phyloP scores from a whole-genome alignment of 1,140 invertebrate species.

The Drosophila melanica region DNA sequence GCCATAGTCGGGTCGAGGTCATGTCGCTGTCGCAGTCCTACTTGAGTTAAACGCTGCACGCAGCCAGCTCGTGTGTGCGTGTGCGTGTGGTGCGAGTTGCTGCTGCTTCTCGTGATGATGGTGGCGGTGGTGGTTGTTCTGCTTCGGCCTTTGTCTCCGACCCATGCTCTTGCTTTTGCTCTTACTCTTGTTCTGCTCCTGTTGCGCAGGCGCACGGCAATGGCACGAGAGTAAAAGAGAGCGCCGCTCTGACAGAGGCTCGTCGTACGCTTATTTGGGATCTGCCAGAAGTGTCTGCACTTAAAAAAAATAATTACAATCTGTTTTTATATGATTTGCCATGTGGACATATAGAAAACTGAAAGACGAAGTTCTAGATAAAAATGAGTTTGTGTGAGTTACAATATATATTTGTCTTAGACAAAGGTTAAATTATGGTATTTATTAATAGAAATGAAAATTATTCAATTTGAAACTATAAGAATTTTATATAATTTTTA shows the following conservation, averaged over 20 bases:
- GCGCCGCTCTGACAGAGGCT: constrained; percentile 16
- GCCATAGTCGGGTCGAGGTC: constrained; percentile 69
- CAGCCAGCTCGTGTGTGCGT: constrained; percentile 53
- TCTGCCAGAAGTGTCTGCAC: constrained; percentile 38
- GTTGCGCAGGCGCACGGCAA: constrained; percentile 68
- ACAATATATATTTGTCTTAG: too few species aligned
- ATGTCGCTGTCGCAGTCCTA: constrained; percentile 47
- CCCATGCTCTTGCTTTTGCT: constrained; percentile 8
- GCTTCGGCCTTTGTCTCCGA: constrained; percentile 38
- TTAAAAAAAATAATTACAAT: constrained; percentile 1
- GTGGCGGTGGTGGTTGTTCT: constrained; percentile 54
- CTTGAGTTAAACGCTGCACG: constrained; percentile 39
- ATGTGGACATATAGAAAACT: too few species aligned
- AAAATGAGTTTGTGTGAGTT: too few species aligned
- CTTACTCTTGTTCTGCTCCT: constrained; percentile 32
- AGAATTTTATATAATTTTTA: too few species aligned
- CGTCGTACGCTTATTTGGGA: constrained; percentile 45
- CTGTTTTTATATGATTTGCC: too few species aligned
- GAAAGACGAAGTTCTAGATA: too few species aligned
- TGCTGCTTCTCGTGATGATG: constrained; percentile 32
- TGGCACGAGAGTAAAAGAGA: constrained; percentile 57
- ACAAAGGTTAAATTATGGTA: too few species aligned
- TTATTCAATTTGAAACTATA: too few species aligned
- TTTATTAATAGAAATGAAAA: too few species aligned
- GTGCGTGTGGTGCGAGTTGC: constrained; percentile 50